Evolutionary conservation across 1,140 invertebrate genomes (phyloP).

Genomic region (Eurosta solidaginis): DNA sequence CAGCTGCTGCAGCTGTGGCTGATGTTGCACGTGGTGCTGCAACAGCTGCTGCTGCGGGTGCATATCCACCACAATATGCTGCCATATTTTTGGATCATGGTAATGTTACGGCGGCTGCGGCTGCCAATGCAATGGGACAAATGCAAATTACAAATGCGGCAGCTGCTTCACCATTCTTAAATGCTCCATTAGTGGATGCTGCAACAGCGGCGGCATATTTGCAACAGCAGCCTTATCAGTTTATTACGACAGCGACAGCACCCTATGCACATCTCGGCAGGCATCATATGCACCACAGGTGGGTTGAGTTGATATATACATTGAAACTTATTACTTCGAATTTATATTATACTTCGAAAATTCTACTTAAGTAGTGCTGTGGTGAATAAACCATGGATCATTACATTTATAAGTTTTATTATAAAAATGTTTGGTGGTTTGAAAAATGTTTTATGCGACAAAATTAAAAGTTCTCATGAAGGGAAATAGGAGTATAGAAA

Average conservation of each 20-base stretch:
- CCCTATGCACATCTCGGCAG: constrained; percentile 23
- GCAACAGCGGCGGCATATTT: constrained; percentile 16
- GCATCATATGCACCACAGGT: constrained; percentile 20
- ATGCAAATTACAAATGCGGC: constrained; percentile 39
- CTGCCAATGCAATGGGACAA: constrained; percentile 42
- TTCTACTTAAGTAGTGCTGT: too few species aligned
- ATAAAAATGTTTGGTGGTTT: too few species aligned
- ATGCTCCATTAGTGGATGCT: constrained; percentile 27
- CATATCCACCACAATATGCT: constrained; percentile 48
- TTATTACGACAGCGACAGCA: constrained; percentile 39
- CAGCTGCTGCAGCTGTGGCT: too few species aligned
- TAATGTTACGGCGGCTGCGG: constrained; percentile 35
- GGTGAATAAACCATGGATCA: too few species aligned
- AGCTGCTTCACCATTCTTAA: constrained; percentile 39
- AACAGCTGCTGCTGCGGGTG: constrained; percentile 37
- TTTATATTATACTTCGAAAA: too few species aligned
- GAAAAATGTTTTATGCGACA: too few species aligned
- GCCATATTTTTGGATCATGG: constrained; percentile 47
- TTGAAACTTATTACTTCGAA: too few species aligned
- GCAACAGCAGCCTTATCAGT: constrained; percentile 50
- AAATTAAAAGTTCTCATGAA: too few species aligned
- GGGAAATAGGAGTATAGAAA: too few species aligned
- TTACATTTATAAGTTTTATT: neutral
- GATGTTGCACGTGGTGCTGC: constrained; percentile 29
- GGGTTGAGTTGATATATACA: too few species aligned